phyloP scores from a whole-genome alignment of 2,113 vertebrate species.

The Pseudopodoces humilis region DNA sequence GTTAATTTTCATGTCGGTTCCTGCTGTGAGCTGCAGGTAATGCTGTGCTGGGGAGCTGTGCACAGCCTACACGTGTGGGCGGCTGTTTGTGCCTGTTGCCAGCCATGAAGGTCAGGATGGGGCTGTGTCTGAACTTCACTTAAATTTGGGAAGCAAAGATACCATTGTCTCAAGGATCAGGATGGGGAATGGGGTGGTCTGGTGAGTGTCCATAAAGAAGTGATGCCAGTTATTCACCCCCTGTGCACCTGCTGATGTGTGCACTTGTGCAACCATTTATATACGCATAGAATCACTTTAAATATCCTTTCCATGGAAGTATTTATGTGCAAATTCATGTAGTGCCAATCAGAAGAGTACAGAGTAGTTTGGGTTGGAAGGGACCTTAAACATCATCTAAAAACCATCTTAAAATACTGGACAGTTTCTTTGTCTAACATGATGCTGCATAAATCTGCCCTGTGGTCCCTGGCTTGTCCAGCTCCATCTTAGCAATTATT shows the following conservation, averaged over 20 bases:
- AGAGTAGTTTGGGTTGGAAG: neutral
- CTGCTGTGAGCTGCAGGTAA: neutral
- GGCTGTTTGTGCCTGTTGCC: neutral
- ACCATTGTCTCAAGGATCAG: neutral
- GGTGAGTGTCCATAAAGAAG: neutral
- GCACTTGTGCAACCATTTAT: rapidly evolving
- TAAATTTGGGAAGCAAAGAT: neutral
- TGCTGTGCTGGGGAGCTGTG: neutral
- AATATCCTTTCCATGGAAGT: rapidly evolving
- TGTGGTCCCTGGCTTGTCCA: neutral
- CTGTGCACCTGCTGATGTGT: neutral
- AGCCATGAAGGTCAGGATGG: neutral
- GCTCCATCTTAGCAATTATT: neutral
- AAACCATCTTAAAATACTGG: neutral
- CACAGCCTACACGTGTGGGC: neutral
- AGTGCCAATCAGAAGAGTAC: too few species aligned
- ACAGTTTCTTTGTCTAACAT: neutral
- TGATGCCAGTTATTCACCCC: rapidly evolving
- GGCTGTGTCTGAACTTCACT: neutral
- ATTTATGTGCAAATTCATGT: neutral
- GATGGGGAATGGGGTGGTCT: neutral
- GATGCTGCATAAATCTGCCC: neutral
- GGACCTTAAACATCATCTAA: neutral
- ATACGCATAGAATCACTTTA: rapidly evolving
- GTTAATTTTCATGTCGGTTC: neutral